Percentiles rank a stretch among this genome's conserved stretches.
These are phyloP conservation scores for Melipona bicolor DNA, from an alignment of 2,888 invertebrate genomes.

Conservation along the genomic window DNA sequence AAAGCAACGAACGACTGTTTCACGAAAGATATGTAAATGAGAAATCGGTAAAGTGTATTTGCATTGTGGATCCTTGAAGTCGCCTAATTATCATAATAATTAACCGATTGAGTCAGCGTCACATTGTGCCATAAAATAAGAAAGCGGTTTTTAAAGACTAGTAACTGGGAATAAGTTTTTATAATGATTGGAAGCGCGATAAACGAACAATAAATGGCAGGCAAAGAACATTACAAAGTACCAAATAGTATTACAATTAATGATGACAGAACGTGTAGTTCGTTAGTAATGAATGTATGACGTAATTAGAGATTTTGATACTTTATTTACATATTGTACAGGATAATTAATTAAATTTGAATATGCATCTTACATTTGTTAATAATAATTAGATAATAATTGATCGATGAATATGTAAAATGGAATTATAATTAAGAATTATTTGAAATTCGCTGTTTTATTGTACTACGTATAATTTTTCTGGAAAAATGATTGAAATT, in stretches of 20 bases:
- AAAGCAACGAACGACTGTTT: neutral
- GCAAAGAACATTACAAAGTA: neutral
- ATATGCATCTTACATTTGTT: neutral
- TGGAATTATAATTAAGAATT: neutral
- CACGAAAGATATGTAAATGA: constrained; percentile 19
- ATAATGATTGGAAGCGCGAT: constrained; percentile 23
- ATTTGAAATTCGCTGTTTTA: no score
- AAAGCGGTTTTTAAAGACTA: constrained; percentile 26
- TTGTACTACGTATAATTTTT: no score
- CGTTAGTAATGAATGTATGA: neutral
- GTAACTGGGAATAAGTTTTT: neutral
- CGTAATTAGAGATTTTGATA: neutral
- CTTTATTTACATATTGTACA: neutral
- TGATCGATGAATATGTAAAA: neutral
- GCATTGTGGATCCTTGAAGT: constrained; percentile 21
- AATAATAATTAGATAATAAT: neutral
- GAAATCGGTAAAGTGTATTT: constrained; percentile 3
- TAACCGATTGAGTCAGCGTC: constrained; percentile 31
- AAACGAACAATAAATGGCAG: neutral
- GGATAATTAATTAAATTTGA: neutral
- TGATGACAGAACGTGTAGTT: neutral
- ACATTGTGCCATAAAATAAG: constrained; percentile 50
- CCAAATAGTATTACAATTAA: constrained; percentile 29
- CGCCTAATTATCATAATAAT: constrained; percentile 33
- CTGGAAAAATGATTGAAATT: no score